phyloP scores from a whole-genome alignment of 2,113 vertebrate genomes.

The Onychostoma macrolepis region DNA sequence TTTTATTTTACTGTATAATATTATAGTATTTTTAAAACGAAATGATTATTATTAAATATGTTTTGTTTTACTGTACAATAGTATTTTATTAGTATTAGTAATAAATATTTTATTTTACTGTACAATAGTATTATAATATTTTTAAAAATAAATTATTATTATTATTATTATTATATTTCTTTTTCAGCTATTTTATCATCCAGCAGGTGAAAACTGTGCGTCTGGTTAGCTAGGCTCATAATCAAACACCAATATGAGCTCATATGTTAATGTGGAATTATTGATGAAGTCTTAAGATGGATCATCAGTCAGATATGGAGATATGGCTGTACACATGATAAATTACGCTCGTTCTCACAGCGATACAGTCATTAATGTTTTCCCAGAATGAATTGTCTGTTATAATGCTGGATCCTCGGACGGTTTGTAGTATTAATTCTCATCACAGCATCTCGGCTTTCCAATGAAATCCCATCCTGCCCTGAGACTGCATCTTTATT shows the following conservation, averaged over 20 bases:
- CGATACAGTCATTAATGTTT: background rate
- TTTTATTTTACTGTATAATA: background rate
- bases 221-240: background rate
- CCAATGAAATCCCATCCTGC: background rate
- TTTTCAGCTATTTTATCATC: background rate
- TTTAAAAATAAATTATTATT: background rate
- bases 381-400: background rate
- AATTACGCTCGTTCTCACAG: constrained; percentile 6
- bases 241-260: constrained; percentile 13
- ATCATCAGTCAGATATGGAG: constrained; percentile 25
- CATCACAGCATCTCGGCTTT: background rate
- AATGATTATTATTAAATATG: too few species aligned
- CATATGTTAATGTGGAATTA: constrained; percentile 37
- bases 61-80: background rate
- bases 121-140: too few species aligned
- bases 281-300: constrained; percentile 6
- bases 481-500: background rate
- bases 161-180: background rate
- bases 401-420: background rate
- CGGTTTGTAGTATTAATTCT: background rate
- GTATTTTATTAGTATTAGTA: background rate
- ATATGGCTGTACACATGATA: background rate
- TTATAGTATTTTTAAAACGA: too few species aligned
- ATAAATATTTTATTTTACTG: background rate
- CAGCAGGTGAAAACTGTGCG: background rate